A percentile compares a stretch with the other conserved stretches of the same genome.
Conservation (phyloP, 2,113 vertebrate genomes). For the Malaclemys terrapin region DNA sequence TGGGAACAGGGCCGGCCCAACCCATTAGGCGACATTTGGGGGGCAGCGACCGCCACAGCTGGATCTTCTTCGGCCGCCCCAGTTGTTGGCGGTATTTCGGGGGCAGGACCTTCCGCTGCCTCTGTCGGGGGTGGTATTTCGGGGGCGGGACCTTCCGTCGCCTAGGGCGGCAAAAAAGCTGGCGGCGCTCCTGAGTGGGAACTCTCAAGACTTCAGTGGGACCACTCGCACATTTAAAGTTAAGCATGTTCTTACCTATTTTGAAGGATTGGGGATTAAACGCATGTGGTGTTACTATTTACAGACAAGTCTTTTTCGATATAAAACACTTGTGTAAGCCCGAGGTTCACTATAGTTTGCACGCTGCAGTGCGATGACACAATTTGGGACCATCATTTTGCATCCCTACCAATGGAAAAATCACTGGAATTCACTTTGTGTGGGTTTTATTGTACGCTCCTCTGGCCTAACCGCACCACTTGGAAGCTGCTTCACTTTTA, state of each 20-base stretch:
- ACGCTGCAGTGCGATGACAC: not conserved
- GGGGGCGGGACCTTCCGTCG: too few relatives aligned
- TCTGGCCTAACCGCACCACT: not conserved
- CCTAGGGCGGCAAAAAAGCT: too few relatives aligned
- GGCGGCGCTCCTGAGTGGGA: too few relatives aligned
- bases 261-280: not conserved
- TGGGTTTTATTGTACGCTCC: not conserved
- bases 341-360: not conserved
- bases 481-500: slow-evolving; percentile 28
- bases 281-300: not conserved
- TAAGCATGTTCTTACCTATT: fast-evolving
- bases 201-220: not conserved
- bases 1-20: not conserved
- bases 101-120: too few relatives aligned
- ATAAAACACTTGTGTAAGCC: not conserved
- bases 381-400: slow-evolving; percentile 38
- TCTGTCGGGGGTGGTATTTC: too few relatives aligned
- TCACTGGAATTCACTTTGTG: slow-evolving; percentile 5
- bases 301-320: not conserved
- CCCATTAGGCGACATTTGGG: too few relatives aligned
- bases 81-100: too few relatives aligned
- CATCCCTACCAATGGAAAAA: not conserved
- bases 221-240: not conserved
- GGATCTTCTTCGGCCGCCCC: too few relatives aligned
- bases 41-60: too few relatives aligned